A percentile compares a stretch with the other conserved stretches of the same genome.
These are phyloP conservation scores for Myopa testacea DNA, from an alignment of 2,888 invertebrate genomes.

Conservation along the genomic window DNA sequence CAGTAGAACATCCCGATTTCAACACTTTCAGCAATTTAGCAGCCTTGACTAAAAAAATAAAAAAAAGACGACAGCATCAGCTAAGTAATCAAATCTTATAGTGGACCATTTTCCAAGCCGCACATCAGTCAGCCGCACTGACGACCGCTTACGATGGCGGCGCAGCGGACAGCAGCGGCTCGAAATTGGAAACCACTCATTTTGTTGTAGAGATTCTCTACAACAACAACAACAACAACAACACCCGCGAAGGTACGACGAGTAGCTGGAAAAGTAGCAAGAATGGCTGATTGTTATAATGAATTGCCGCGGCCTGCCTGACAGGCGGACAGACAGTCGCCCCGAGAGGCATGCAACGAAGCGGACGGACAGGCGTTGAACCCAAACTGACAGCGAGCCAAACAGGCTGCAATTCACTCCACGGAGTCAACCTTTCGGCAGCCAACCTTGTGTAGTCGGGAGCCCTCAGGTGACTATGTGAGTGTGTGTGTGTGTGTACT, in stretches of 20 bases:
- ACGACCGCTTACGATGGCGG: neutral
- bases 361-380: neutral
- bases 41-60: conserved; percentile 45
- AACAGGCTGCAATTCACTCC: conserved; percentile 29
- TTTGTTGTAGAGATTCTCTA: conserved; percentile 25
- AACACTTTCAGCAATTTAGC: conserved; percentile 23
- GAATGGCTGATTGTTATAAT: conserved; percentile 15
- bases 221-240: conserved; percentile 24
- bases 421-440: conserved; percentile 21
- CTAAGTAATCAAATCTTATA: conserved; percentile 5
- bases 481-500: conserved; percentile 1
- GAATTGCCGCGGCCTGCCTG: conserved; percentile 19
- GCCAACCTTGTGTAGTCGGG: neutral
- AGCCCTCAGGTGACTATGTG: neutral
- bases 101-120: conserved; percentile 2
- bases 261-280: conserved; percentile 1
- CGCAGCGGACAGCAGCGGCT: conserved; percentile 18
- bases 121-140: neutral
- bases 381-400: neutral
- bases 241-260: neutral
- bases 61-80: conserved; percentile 33
- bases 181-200: conserved; percentile 27
- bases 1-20: conserved; percentile 23
- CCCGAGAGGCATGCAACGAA: neutral
- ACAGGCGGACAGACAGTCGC: neutral